Evolutionary conservation across 2,113 vertebrate species (phyloP).

Genomic region (Pterocles orientalis): DNA sequence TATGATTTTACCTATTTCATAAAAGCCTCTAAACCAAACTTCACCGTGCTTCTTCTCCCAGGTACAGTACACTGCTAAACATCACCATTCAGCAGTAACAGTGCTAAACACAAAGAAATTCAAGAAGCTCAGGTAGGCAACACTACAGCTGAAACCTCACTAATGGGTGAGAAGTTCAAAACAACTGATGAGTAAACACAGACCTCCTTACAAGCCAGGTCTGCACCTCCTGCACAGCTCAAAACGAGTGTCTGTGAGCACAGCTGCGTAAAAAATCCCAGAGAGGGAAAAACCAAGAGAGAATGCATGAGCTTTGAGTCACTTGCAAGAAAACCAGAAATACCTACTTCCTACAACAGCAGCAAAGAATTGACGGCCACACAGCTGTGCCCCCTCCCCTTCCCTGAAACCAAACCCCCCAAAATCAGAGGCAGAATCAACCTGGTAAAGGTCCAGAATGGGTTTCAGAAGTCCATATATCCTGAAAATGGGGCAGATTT

Average conservation of each 20-base stretch:
- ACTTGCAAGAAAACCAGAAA: neutral
- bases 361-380: neutral
- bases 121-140: neutral
- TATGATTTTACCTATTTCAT: neutral
- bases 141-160: neutral
- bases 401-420: neutral
- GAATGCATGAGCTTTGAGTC: neutral
- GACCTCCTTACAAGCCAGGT: accelerated
- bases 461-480: too few species aligned
- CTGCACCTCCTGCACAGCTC: neutral
- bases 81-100: neutral
- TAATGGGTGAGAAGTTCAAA: neutral
- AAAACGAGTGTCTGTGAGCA: neutral
- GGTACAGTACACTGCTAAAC: neutral
- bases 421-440: neutral
- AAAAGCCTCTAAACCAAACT: neutral
- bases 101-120: neutral
- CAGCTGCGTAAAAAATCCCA: neutral
- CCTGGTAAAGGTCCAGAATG: neutral
- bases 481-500: neutral
- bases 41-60: too few species aligned
- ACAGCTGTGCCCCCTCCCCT: neutral
- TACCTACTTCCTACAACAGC: neutral
- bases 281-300: neutral
- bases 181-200: neutral